Evolutionary conservation across 2,888 invertebrate species (phyloP).

Genomic region (Epinotia demarniana): DNA sequence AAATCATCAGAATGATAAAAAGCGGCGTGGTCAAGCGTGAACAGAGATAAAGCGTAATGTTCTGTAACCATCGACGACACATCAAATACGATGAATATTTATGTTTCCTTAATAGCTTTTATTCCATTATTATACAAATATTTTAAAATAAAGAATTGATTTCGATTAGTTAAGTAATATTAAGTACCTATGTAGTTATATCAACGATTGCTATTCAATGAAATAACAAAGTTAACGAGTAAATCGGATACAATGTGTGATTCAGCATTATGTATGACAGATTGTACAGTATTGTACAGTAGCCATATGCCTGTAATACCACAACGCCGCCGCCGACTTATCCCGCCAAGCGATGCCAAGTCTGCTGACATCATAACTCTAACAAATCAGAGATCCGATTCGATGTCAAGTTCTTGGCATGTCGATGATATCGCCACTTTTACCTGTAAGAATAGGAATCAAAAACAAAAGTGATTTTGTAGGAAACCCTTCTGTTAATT

Average conservation of each 20-base stretch:
- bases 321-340: not conserved
- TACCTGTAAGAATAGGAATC: no score
- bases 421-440: not conserved
- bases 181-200: no score
- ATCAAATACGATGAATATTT: slow-evolving; percentile 4
- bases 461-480: not conserved
- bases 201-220: no score
- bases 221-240: not conserved
- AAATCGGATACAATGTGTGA: not conserved
- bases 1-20: slow-evolving; percentile 39
- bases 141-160: not conserved
- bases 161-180: no score
- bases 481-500: no score
- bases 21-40: slow-evolving; percentile 34
- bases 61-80: slow-evolving; percentile 13
- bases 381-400: not conserved
- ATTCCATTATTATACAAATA: not conserved
- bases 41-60: slow-evolving; percentile 6
- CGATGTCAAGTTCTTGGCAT: not conserved
- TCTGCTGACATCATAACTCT: not conserved
- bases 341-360: no score
- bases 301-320: not conserved
- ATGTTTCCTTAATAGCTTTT: slow-evolving; percentile 10
- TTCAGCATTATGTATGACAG: not conserved
- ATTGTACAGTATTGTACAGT: not conserved